Conservation (phyloP, 2,797 vertebrate genomes). For the Malacoraja senta region DNA sequence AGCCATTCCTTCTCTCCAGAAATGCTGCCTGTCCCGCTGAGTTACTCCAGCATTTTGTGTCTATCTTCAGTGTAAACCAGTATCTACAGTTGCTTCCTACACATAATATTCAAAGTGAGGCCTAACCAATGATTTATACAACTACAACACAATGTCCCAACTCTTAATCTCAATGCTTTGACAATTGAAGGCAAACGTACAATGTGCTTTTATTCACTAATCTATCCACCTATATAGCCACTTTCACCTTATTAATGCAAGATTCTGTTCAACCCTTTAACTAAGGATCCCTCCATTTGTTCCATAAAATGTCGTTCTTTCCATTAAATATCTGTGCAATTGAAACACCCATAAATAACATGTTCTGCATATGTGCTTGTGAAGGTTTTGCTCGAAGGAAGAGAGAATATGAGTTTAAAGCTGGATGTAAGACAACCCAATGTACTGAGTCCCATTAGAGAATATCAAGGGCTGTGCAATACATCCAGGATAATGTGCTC, state of each 20-base stretch:
- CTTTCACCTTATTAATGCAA: background rate
- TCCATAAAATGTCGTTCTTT: background rate
- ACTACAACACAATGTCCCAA: no score
- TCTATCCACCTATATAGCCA: background rate
- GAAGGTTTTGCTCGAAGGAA: background rate
- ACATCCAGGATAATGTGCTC: background rate
- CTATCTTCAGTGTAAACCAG: no score
- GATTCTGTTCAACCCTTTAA: background rate
- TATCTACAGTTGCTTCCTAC: no score
- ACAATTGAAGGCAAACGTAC: no score
- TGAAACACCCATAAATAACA: background rate
- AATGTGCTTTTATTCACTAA: no score
- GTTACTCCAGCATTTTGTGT: no score
- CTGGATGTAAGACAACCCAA: background rate
- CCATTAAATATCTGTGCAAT: background rate
- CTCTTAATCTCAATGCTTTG: no score
- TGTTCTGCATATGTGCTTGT: background rate
- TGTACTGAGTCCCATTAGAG: slow-evolving; percentile 20
- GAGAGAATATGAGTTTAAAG: background rate
- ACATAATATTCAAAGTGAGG: no score
- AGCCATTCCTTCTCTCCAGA: no score
- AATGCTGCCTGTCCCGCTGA: no score
- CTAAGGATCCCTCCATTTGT: background rate
- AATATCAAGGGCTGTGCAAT: slow-evolving; percentile 1
- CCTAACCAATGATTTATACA: no score